Base-by-base conservation (phyloP, 2,113 vertebrate genomes). In the Aphyosemion australe region DNA sequence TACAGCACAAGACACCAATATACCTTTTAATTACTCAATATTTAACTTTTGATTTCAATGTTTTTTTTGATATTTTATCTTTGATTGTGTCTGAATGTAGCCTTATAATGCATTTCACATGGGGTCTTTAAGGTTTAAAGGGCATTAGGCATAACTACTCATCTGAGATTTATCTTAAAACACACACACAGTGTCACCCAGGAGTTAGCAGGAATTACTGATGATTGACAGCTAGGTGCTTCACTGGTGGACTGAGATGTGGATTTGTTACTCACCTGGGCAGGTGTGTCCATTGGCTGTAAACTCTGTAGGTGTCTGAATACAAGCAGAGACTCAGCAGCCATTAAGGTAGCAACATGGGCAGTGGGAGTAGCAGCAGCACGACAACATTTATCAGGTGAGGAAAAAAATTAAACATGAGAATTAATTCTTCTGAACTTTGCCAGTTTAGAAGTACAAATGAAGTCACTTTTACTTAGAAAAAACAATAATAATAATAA, bases 341-440 rank as follows among this genome's bases (percentile, higher is more conserved):
- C 47, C 52, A 75, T 65, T 84, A 65, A 69, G 34, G 55, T 37
- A 54, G 10, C 79, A 88, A 31, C 54, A 91, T 92, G 91, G 90
- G 91, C 41, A 92, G 78, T 80, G 87, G 87, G 49, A 84, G 84
- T 74, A 92, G 91, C 86, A 87, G 75, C 37, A 71, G 78, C 64
- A 66, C 42, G 21, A 55, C 65, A 57, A 65, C 65, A 77, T 78
- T 56, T 2, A 79, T 43, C 61, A 77, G 84, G 88, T 89, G 70
- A 86, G 86, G 26, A 68, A 1, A 2, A 56, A 72, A 59, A 45
- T 32, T 18, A 66, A 54, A 60, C 10, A 45, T 5, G 3, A 10
- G 11, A n/a, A 52, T 21, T 16, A 14, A 21, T 49, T 12, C 20
- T 12, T 34, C 14, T 20, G 48, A 9, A 13, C 6, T 10, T 57